Evolutionary conservation across 2,113 vertebrate species (phyloP).

Genomic region (Mionectes macconnelli): DNA sequence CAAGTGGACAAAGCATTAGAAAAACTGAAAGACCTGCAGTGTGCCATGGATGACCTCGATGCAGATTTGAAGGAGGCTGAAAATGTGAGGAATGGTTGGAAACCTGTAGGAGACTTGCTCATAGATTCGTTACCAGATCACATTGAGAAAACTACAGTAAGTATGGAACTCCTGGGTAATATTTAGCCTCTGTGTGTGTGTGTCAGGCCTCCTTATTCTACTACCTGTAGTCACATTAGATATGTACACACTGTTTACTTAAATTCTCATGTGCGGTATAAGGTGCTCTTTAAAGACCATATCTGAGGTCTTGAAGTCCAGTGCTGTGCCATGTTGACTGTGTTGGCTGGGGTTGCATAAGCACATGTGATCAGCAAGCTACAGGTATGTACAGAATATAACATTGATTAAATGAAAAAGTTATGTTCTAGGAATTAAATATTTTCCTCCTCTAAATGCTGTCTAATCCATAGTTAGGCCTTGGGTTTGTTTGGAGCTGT

Average conservation of each 20-base stretch:
- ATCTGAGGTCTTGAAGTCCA: neutral
- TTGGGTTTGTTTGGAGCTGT: neutral
- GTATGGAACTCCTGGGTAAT: neutral
- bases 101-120: slow-evolving; percentile 91
- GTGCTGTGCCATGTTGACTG: accelerated
- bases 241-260: neutral
- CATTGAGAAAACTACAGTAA: slow-evolving; percentile 88
- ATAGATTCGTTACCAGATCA: slow-evolving; percentile 94
- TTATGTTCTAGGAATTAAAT: neutral
- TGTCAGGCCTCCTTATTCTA: neutral
- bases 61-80: slow-evolving; percentile 85
- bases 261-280: neutral
- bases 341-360: neutral
- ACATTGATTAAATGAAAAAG: neutral
- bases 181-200: neutral
- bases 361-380: neutral
- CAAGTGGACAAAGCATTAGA: slow-evolving; percentile 90
- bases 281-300: neutral
- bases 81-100: slow-evolving; percentile 84
- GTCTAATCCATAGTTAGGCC: neutral
- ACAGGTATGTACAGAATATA: neutral
- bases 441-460: neutral
- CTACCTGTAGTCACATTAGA: neutral
- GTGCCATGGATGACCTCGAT: slow-evolving; percentile 92
- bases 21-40: slow-evolving; percentile 90